Evolutionary conservation across 35 echinoderm and acorn worm genomes (phyloP), one percentile per base, ranked within the genome.

Genomic region (Acanthaster planci): DNA sequence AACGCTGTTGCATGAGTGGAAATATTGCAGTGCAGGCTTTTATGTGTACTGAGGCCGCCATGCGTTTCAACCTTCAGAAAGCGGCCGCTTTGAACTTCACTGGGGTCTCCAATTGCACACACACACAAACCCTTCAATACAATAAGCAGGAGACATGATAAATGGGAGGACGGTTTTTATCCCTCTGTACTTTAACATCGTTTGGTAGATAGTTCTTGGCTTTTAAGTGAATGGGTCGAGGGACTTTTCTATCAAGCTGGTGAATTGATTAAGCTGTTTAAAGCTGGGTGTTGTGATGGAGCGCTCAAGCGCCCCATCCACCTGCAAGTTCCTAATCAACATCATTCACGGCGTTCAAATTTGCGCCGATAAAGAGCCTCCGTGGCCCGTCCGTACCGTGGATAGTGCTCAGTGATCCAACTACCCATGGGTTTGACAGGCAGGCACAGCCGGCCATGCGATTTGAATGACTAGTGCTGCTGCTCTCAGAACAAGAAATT

Each of bases 51-150:
- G 0, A 23, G 30, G 64, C 64, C 64, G 64, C 64, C 64, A 72
- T 34, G 64, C 64, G 64, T 34, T 34, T 12, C 64, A 26, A 35
- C 64, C 64, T 26, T 26, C 26, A 72, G 19, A 72, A 72, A 72
- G 18, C 64, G 64, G 64, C 26, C 14, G 23, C 64, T 72, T 72
- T 72, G 64, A 72, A 72, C 64, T 72, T 72, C 18, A 34, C 64
- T 7, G 34, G 64, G 60, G 64, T 12, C 42, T 47, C 42, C 12
- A 4, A 12, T n/a, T n/a, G n/a, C n/a, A n/a, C n/a, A n/a, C n/a
- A n/a, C n/a, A n/a, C n/a, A n/a, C n/a, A n/a, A n/a, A n/a, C 42
- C 12, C 4, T 47, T 47, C 12, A 12, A 6, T 4, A 12, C 4
- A 12, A 12, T 47, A 47, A 4, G 42, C 26, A 34, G 8, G 1